A percentile compares a stretch with the other conserved stretches of the same genome.
Conservation (phyloP, 2,113 vertebrate genomes). For the Eurystomus gularis region DNA sequence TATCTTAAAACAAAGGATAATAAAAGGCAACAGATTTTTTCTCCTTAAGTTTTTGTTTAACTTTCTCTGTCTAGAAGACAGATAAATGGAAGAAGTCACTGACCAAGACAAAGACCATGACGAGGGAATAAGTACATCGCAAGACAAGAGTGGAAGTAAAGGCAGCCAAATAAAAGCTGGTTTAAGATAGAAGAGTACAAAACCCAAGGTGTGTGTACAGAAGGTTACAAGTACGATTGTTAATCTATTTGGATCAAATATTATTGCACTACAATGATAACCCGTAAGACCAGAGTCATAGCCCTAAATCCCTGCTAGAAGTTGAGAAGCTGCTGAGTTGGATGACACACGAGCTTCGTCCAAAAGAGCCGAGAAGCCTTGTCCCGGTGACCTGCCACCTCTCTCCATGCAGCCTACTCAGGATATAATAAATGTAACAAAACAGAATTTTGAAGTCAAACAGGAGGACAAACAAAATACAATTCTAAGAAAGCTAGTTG, state of each 20-base stretch:
- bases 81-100: neutral
- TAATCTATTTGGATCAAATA: neutral
- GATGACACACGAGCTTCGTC: fast-evolving
- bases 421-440: neutral
- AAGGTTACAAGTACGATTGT: neutral
- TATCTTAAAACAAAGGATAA: neutral
- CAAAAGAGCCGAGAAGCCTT: neutral
- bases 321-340: neutral
- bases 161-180: neutral
- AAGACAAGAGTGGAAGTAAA: neutral
- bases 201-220: neutral
- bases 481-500: neutral
- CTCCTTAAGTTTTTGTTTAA: no score
- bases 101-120: neutral
- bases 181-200: neutral
- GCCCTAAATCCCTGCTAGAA: neutral
- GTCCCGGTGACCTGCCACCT: neutral
- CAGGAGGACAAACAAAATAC: neutral
- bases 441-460: neutral
- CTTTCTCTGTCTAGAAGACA: neutral
- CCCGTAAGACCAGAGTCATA: neutral
- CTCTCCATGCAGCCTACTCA: neutral
- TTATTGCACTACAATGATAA: neutral
- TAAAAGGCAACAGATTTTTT: neutral
- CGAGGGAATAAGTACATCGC: neutral